Evolutionary conservation across 1,140 invertebrate species (phyloP), one percentile per base, ranked within the genome.

Genomic region (Drosophila eugracilis): DNA sequence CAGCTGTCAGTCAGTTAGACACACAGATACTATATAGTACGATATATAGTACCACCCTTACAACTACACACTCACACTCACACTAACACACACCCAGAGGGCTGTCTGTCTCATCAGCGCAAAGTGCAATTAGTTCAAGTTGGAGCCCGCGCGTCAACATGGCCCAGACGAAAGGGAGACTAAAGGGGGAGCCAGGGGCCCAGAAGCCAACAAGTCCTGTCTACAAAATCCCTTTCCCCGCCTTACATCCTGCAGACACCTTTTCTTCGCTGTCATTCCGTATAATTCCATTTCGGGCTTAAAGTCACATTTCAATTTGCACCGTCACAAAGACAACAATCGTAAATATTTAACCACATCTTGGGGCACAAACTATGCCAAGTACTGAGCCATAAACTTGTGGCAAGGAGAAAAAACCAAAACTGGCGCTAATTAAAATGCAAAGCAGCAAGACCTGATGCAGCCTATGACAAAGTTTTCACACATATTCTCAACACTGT

Each of bases 61-160:
- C 10, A 9, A 4, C 10, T 32, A 4, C 28, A 52, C 49, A 32
- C 24, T 6, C 21, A 48, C 24, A 12, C 14, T 41, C 34, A 37
- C 21, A 21, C 26, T 44, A 44, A 49, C 22, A 55, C 26, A 55
- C 24, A 36, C 30, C 55, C 55, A 79, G 55, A 67, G 59, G 67
- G 54, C 67, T 77, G 83, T 86, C 83, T 88, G 83, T 55, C 83
- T 86, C 83, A 86, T 88, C 83, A 86, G 83, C 83, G 70, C 83
- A 86, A 88, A 88, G 83, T 86, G 83, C 83, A 86, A 86, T 86
- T 86, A 86, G 83, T 86, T 86, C 74, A 88, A 85, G 81, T 86
- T 85, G 83, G 81, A 84, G 79, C 86, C 80, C 45, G 55, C 41
- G 28, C 41, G 15, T 45, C 15, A 7, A 48, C 41, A 77, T 73